These are phyloP conservation scores for Platyrinchus mystaceus DNA, from an alignment of 2,797 vertebrate species.

Conservation along the genomic window DNA sequence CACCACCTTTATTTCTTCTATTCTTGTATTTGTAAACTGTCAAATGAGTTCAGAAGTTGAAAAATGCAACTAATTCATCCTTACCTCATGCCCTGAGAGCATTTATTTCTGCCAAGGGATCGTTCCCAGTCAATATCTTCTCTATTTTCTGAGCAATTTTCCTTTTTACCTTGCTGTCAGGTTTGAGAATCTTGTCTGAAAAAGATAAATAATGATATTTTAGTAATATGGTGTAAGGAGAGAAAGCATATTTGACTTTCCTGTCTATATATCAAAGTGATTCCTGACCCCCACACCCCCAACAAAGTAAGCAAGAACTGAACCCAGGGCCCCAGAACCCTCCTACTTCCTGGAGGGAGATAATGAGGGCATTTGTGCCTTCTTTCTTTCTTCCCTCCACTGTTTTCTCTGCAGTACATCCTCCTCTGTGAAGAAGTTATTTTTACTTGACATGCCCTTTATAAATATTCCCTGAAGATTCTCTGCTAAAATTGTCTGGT, in stretches of 20 bases:
- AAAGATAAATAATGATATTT: background rate
- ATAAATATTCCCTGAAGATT: background rate
- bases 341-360: background rate
- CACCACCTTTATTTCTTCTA: accelerated
- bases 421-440: background rate
- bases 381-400: background rate
- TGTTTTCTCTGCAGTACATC: background rate
- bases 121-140: background rate
- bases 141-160: background rate
- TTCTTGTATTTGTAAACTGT: background rate
- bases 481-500: background rate
- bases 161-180: background rate
- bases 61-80: background rate
- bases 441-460: background rate
- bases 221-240: background rate
- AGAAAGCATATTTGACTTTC: background rate
- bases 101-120: background rate
- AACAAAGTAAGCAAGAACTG: background rate
- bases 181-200: background rate
- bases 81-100: accelerated
- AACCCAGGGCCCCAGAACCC: background rate
- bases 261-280: background rate
- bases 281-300: background rate
- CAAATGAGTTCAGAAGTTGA: background rate
- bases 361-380: background rate